phyloP scores from a whole-genome alignment of 2,888 invertebrate species.

The Apamea epomidion region DNA sequence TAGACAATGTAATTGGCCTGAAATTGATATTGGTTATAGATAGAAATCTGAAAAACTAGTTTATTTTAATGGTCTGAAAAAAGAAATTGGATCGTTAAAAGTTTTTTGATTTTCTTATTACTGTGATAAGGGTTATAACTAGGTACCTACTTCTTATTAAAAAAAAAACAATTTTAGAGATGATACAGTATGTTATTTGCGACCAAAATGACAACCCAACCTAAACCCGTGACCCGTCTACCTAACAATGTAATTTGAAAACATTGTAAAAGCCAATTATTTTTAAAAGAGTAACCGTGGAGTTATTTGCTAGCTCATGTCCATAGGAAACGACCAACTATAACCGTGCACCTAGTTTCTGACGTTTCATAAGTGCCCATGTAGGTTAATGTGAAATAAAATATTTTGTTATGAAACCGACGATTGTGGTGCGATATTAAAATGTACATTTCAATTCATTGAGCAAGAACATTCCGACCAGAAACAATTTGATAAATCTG shows the following conservation, averaged over 20 bases:
- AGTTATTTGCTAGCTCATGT: background rate
- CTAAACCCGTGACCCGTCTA: background rate
- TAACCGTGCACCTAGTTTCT: background rate
- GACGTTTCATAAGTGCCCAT: background rate
- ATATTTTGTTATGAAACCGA: background rate
- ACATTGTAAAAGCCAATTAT: background rate
- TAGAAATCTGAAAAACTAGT: slow-evolving; percentile 22
- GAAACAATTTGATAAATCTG: background rate
- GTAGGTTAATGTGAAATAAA: background rate
- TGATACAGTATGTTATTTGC: background rate
- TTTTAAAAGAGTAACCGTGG: background rate
- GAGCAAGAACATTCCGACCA: background rate
- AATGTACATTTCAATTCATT: background rate
- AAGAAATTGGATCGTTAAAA: slow-evolving; percentile 36
- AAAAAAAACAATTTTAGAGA: background rate
- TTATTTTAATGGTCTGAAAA: slow-evolving; percentile 22
- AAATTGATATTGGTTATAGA: slow-evolving; percentile 25
- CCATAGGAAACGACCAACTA: background rate
- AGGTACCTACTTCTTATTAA: background rate
- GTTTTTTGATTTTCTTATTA: slow-evolving; percentile 39
- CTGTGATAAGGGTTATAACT: background rate
- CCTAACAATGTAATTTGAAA: background rate
- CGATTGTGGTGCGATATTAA: background rate
- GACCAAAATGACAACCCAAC: background rate
- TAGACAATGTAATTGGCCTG: slow-evolving; percentile 32